Evolutionary conservation across 2,888 invertebrate species (phyloP).

Genomic region (Chymomyza amoena): DNA sequence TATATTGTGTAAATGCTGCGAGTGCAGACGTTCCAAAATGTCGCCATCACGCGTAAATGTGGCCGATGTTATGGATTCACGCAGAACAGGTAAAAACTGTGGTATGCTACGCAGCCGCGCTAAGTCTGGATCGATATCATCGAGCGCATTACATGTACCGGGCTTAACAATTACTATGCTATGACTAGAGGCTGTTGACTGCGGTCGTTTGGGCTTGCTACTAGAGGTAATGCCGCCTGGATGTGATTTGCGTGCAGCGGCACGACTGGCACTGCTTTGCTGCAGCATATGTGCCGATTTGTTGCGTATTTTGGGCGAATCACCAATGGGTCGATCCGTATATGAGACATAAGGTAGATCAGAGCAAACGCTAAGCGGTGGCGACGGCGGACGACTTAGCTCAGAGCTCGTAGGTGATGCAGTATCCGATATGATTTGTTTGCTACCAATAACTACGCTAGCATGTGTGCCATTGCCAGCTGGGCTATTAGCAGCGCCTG

Average conservation of each 20-base stretch:
- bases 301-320: constrained; percentile 89
- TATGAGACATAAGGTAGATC: constrained; percentile 95
- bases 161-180: constrained; percentile 91
- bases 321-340: constrained; percentile 93
- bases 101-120: constrained; percentile 85
- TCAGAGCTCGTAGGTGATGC: constrained; percentile 74
- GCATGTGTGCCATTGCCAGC: constrained; percentile 32
- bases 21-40: constrained; percentile 85
- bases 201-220: constrained; percentile 77
- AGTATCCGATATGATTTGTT: constrained; percentile 60
- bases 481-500: constrained; percentile 23
- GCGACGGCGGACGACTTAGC: constrained; percentile 84
- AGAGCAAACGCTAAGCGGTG: constrained; percentile 92
- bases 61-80: constrained; percentile 91
- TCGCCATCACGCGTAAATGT: constrained; percentile 87
- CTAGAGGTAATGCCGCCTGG: constrained; percentile 68
- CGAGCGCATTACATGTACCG: constrained; percentile 81
- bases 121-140: constrained; percentile 84
- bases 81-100: constrained; percentile 94
- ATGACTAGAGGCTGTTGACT: constrained; percentile 80
- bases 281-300: constrained; percentile 75
- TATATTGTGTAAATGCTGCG: constrained; percentile 85
- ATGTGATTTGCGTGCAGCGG: constrained; percentile 70
- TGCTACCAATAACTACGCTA: constrained; percentile 63
- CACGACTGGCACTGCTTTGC: constrained; percentile 54